phyloP scores from a whole-genome alignment of 2,888 invertebrate species.

The Lasioglossum leucozonium region DNA sequence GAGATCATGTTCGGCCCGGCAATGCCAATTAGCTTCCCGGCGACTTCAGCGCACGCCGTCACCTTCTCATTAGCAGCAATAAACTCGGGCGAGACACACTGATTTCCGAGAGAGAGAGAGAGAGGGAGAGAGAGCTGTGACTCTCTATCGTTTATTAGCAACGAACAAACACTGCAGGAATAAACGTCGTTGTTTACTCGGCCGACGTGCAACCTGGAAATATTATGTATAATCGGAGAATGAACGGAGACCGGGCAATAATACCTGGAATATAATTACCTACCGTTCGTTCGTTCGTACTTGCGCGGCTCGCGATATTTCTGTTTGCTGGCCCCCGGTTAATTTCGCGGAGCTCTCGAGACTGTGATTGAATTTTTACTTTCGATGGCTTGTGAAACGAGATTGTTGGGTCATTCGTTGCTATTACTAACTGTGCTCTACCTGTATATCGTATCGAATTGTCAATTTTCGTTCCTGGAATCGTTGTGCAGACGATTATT shows the following conservation, averaged over 20 bases:
- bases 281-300: slow-evolving; percentile 28
- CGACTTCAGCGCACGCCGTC: not conserved
- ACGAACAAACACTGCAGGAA: slow-evolving; percentile 33
- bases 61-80: not conserved
- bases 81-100: not conserved
- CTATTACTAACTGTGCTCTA: not conserved
- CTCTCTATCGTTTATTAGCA: slow-evolving; percentile 23
- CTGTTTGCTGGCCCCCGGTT: slow-evolving; percentile 44
- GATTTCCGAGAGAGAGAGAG: too few species aligned
- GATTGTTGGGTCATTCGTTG: not conserved
- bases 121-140: too few species aligned
- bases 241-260: slow-evolving; percentile 34
- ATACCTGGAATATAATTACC: slow-evolving; percentile 37
- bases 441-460: not conserved
- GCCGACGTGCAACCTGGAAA: slow-evolving; percentile 30
- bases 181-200: slow-evolving; percentile 38
- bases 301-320: slow-evolving; percentile 16
- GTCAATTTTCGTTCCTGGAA: too few species aligned
- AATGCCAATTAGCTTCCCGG: slow-evolving; percentile 26
- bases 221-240: slow-evolving; percentile 16
- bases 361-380: not conserved
- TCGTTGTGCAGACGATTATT: too few species aligned
- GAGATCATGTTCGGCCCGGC: not conserved
- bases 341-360: slow-evolving; percentile 16
- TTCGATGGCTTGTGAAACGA: not conserved